Conservation (phyloP, 2,888 invertebrate genomes). For the Polymixis flavicincta region DNA sequence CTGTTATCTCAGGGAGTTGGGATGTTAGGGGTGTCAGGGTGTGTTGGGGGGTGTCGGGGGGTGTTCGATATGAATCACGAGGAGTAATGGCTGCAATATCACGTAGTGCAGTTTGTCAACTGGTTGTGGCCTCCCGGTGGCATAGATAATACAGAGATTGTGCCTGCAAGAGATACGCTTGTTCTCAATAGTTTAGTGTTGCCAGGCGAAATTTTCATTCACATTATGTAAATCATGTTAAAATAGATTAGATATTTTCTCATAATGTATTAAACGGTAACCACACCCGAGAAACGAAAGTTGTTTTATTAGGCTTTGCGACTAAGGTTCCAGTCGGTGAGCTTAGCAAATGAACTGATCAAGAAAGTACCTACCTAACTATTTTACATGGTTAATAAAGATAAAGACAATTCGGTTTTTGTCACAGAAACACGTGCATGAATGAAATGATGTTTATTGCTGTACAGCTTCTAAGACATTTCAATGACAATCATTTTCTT, state of each 20-base stretch:
- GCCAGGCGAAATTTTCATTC: slow-evolving; percentile 60
- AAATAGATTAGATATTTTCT: slow-evolving; percentile 22
- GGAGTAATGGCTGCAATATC: slow-evolving; percentile 90
- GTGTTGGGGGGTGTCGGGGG: slow-evolving; percentile 77
- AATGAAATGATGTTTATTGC: background rate
- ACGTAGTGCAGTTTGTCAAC: slow-evolving; percentile 91
- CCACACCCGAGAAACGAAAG: background rate
- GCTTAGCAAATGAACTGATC: background rate
- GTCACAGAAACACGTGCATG: too few relatives aligned
- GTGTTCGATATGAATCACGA: slow-evolving; percentile 89
- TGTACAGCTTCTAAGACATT: background rate
- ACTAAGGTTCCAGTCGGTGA: background rate
- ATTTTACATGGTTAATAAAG: background rate
- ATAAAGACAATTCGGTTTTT: too few relatives aligned
- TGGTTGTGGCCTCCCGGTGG: slow-evolving; percentile 88
- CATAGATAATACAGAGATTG: slow-evolving; percentile 88
- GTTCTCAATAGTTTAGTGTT: slow-evolving; percentile 71
- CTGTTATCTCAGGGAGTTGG: slow-evolving; percentile 64
- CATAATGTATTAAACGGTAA: slow-evolving; percentile 19
- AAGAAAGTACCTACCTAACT: background rate
- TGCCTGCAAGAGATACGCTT: slow-evolving; percentile 79
- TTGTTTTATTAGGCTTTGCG: background rate
- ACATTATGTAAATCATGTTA: slow-evolving; percentile 27
- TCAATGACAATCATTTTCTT: too few relatives aligned
- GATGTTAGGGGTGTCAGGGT: slow-evolving; percentile 79